These are phyloP conservation scores for Drosophila melanogaster DNA, from an alignment of 1,140 invertebrate genomes.

Conservation along the genomic window Release_6_plus_ISO1_MT NT_033777.3:6387001-6387500, in stretches of 20 bases:
- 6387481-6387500: constrained; percentile 70
- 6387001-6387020: constrained; percentile 74
- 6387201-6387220: constrained; percentile 24
- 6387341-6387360: constrained; percentile 38
- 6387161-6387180: constrained; percentile 80
- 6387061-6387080: constrained; percentile 32
- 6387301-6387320: constrained; percentile 68
- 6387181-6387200: constrained; percentile 57
- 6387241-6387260: constrained; percentile 75
- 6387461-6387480: constrained; percentile 77
- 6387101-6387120: constrained; percentile 84
- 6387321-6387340: constrained; percentile 16
- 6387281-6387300: constrained; percentile 49
- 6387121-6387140: constrained; percentile 84
- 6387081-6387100: constrained; percentile 67
- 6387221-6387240: constrained; percentile 71
- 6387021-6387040: constrained; percentile 61
- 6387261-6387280: constrained; percentile 77
- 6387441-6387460: constrained; percentile 80
- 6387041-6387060: constrained; percentile 25
- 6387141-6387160: constrained; percentile 73
- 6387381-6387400: not conserved
- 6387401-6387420: constrained; percentile 33
- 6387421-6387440: constrained; percentile 59
- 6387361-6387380: constrained; percentile 7